These are phyloP conservation scores for Oreochromis aureus DNA, from an alignment of 2,113 vertebrate species.

Conservation along the genomic window DNA sequence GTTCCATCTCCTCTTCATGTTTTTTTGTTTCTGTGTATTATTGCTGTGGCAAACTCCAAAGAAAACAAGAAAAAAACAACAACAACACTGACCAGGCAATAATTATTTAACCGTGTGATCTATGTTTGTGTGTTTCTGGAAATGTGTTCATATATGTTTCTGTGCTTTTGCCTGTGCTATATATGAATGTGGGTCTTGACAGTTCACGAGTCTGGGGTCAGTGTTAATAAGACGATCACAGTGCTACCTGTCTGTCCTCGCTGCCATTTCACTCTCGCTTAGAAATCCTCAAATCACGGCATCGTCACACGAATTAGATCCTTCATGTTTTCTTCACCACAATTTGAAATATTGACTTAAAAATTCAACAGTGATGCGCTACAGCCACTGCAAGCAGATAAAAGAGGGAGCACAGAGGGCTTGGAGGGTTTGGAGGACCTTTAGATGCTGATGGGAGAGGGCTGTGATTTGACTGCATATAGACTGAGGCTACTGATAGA, in stretches of 20 bases:
- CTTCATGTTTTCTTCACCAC: not conserved
- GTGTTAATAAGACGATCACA: conserved; percentile 72
- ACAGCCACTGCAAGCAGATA: conserved; percentile 24
- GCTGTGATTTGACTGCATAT: conserved; percentile 39
- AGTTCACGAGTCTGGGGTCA: conserved; percentile 75
- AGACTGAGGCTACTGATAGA: conserved; percentile 37
- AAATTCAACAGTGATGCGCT: conserved; percentile 1
- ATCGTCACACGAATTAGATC: not conserved
- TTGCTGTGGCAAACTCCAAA: conserved; percentile 65
- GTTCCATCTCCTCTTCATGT: not conserved
- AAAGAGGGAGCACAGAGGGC: not conserved
- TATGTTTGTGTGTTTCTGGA: not conserved
- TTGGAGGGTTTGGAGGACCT: not conserved
- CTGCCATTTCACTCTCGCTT: not conserved
- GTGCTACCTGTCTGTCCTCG: conserved; percentile 66
- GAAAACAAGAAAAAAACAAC: not conserved
- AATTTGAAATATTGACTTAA: not conserved
- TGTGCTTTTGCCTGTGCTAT: conserved; percentile 18
- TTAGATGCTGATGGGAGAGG: conserved; percentile 18
- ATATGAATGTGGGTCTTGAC: conserved; percentile 47
- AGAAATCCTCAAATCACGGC: not conserved
- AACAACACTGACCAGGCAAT: not conserved
- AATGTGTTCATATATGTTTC: not conserved
- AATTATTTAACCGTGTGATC: not conserved
- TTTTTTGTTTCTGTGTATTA: conserved; percentile 47